A percentile compares a stretch with the other conserved stretches of the same genome.
These are phyloP conservation scores for Pterois miles DNA, from an alignment of 2,797 vertebrate genomes.

Conservation along the genomic window DNA sequence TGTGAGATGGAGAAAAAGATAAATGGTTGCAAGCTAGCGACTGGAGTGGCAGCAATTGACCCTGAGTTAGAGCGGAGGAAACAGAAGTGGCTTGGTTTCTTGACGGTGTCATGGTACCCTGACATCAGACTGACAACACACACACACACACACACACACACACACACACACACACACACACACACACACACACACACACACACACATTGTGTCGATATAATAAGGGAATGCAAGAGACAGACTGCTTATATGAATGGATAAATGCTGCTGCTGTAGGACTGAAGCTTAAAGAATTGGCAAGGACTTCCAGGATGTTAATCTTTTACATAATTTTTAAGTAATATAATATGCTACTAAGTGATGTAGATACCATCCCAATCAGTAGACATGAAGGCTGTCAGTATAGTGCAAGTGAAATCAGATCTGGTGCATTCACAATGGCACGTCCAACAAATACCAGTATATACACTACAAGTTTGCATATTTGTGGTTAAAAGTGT, in stretches of 20 bases:
- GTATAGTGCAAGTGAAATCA: too few relatives aligned
- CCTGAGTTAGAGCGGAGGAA: slow-evolving; percentile 23
- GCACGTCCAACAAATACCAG: too few relatives aligned
- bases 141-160: not conserved
- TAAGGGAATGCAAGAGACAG: not conserved
- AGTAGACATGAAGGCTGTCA: too few relatives aligned
- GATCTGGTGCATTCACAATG: too few relatives aligned
- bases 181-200: slow-evolving; percentile 6
- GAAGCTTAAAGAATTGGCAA: not conserved
- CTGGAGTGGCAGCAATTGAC: slow-evolving; percentile 49
- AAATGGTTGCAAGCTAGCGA: slow-evolving; percentile 37
- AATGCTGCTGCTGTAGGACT: not conserved
- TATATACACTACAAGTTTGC: too few relatives aligned
- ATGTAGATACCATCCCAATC: too few relatives aligned
- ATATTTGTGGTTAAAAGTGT: too few relatives aligned
- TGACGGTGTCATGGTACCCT: slow-evolving; percentile 28
- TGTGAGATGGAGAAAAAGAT: slow-evolving; percentile 34
- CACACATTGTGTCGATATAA: not conserved
- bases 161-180: not conserved
- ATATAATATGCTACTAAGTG: too few relatives aligned
- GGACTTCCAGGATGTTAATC: slow-evolving; percentile 3
- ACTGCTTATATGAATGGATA: not conserved
- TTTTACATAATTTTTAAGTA: too few relatives aligned
- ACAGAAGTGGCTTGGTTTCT: slow-evolving; percentile 17
- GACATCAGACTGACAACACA: slow-evolving; percentile 26